Base-by-base conservation (phyloP, 1,140 invertebrate genomes). In the Trachymyrmex cornetzi region DNA sequence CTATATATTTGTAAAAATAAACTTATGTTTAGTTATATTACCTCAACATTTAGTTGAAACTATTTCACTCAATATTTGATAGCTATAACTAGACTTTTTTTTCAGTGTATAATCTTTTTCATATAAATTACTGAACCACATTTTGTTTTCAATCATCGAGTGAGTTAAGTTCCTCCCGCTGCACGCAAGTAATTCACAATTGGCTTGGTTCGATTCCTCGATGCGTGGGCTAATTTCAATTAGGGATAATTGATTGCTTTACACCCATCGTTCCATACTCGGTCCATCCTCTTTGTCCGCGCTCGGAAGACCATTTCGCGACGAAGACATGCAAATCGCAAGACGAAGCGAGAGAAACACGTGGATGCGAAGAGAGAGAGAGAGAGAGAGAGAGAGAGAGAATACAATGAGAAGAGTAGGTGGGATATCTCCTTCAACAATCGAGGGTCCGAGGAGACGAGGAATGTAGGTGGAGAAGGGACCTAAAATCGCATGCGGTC, bases 401-500 rank as follows among this genome's bases (percentile, higher is more conserved):
- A 55, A 75, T n/a, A 30, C 59, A 14, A 50, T 30, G 24, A 24
- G 72, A 50, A 50, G 59, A 48, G 50, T 27, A 11, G 38, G 57
- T 55, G 44, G 30, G 75, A 80, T 86, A 86, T 67, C 74, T 86
- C 63, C 77, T 85, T 80, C 75, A 66, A 85, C 82, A 66, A 85
- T 77, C 44, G 61, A 77, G 57, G 24, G 30, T 79, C 48, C 75
- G 38, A 80, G 48, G 30, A 12, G 30, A 80, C 34, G 48, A 22
- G 53, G 30, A 61, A 81, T 59, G 67, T 24, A 14, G 19, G 34
- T 22, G 7, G 38, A 16, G 57, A 44, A 34, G 0, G 71, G 19
- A 82, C 72, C 87, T 90, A 90, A 90, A 90, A 90, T 90, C 89
- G 89, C 66, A 88, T 77, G 72, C 89, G 85, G 88, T 89, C 88